Base-by-base conservation (phyloP, 2,113 vertebrate genomes). In the Aythya baeri region DNA sequence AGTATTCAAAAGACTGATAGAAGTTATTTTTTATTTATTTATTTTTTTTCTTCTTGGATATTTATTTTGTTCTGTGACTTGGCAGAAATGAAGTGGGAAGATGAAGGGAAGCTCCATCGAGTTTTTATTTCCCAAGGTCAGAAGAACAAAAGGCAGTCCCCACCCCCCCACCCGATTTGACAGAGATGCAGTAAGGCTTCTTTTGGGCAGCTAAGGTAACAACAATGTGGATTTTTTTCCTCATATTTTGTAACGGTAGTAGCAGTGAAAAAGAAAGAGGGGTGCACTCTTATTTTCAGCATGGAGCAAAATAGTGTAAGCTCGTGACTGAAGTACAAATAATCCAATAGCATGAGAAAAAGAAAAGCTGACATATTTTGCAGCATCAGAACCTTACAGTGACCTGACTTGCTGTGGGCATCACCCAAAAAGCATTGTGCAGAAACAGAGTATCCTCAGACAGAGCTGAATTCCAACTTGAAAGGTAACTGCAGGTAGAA, bases 1-100 rank as follows among this genome's bases (percentile, higher is more conserved):
- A 92, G 76, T 81, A 91, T 92, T 93, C 63, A 62, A 61, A 66
- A 84, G 85, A 86, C 73, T 54, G 89, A 93, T 68, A 84, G 65
- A 93, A 88, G 44, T 26, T n/a, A 23, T 50, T 50, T 85, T 86
- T 68, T 49, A 34, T 34, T 34, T 34, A 34, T 34, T 34, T 34
- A 34, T 34, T 25, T 27, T 3, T 23, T 50, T 71, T 85, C 78
- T 49, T 49, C 1, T 80, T 74, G 65, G 43, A 31, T 95, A 78
- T 94, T 91, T 96, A 81, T 94, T 96, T 95, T 93, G 43, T 73
- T 92, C 58, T 79, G 21, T 96, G 75, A 84, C 88, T 94, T 96
- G 83, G 79, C 66, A 96, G 85, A 88, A 96, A 79, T 57, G 32
- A 89, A 87, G 13, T 32, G 9, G 61, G 59, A 79, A 87, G 41